Evolutionary conservation across 2,797 vertebrate genomes (phyloP).

Genomic region (Sciaenops ocellatus): DNA sequence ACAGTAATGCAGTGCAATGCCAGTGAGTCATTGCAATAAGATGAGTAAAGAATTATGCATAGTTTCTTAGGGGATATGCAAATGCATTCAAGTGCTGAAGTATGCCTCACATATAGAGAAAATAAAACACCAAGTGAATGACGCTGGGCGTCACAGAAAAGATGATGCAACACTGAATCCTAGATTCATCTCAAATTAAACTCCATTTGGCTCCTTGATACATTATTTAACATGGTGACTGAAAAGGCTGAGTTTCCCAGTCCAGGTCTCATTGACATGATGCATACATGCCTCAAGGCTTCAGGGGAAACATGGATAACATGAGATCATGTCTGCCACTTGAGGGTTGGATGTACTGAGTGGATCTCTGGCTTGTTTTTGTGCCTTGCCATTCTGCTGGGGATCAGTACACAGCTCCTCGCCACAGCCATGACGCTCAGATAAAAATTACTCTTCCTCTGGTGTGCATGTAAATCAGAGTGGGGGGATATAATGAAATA

Average conservation of each 20-base stretch:
- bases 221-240: slow-evolving; percentile 82
- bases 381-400: slow-evolving; percentile 68
- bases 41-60: slow-evolving; percentile 38
- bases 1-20: slow-evolving; percentile 43
- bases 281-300: slow-evolving; percentile 77
- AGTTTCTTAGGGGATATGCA: slow-evolving; percentile 41
- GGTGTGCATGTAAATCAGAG: slow-evolving; percentile 78
- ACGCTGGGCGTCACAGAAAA: slow-evolving; percentile 38
- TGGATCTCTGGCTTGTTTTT: slow-evolving; percentile 73
- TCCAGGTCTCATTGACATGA: slow-evolving; percentile 74
- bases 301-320: slow-evolving; percentile 80
- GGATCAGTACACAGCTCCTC: slow-evolving; percentile 69
- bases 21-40: slow-evolving; percentile 34
- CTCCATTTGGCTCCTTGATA: slow-evolving; percentile 70
- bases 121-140: slow-evolving; percentile 52
- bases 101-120: slow-evolving; percentile 50
- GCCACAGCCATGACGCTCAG: slow-evolving; percentile 54
- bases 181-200: slow-evolving; percentile 76
- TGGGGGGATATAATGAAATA: slow-evolving; percentile 76
- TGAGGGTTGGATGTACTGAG: slow-evolving; percentile 64
- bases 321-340: slow-evolving; percentile 82
- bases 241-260: slow-evolving; percentile 67
- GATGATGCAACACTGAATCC: slow-evolving; percentile 59
- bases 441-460: slow-evolving; percentile 75
- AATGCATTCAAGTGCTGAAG: slow-evolving; percentile 40